Percentiles rank a stretch among this genome's conserved stretches.
Conservation (phyloP, 2,797 vertebrate species). For the Antennarius maculatus region DNA sequence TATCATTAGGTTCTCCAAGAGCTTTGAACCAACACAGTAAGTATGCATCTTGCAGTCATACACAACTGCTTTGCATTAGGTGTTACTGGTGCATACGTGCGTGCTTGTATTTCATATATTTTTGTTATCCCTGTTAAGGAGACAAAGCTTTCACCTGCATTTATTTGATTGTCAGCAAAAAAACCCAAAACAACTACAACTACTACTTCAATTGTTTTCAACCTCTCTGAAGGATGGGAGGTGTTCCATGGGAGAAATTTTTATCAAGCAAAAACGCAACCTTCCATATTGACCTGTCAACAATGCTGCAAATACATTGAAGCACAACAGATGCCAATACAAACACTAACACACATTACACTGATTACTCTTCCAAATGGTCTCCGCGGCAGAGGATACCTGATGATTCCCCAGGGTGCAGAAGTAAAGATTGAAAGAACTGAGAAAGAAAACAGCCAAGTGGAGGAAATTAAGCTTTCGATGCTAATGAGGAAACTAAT, state of each 20-base stretch:
- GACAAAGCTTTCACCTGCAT: too few species aligned
- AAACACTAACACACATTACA: constrained; percentile 46
- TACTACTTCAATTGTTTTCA: too few species aligned
- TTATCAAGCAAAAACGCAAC: constrained; percentile 8
- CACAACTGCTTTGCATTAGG: constrained; percentile 44
- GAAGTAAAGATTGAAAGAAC: constrained; percentile 33
- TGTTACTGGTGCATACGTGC: constrained; percentile 9
- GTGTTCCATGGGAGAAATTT: too few species aligned
- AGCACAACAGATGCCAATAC: constrained; percentile 62
- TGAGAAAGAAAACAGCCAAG: constrained; percentile 40
- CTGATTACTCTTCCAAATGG: constrained; percentile 68
- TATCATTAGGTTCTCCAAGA: constrained; percentile 19
- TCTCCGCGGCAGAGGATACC: constrained; percentile 30
- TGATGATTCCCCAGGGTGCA: constrained; percentile 53
- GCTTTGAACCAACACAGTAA: constrained; percentile 49
- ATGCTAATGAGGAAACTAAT: constrained; percentile 29
- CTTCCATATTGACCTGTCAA: constrained; percentile 55
- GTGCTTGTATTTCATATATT: constrained; percentile 1
- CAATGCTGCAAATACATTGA: constrained; percentile 53
- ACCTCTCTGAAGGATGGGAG: too few species aligned
- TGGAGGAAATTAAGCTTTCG: constrained; percentile 28
- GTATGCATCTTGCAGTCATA: constrained; percentile 28
- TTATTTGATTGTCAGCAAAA: too few species aligned
- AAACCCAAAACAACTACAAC: too few species aligned
- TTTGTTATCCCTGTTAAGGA: too few species aligned